Conservation (phyloP, 2,888 invertebrate genomes). For the Mythimna albipuncta region DNA sequence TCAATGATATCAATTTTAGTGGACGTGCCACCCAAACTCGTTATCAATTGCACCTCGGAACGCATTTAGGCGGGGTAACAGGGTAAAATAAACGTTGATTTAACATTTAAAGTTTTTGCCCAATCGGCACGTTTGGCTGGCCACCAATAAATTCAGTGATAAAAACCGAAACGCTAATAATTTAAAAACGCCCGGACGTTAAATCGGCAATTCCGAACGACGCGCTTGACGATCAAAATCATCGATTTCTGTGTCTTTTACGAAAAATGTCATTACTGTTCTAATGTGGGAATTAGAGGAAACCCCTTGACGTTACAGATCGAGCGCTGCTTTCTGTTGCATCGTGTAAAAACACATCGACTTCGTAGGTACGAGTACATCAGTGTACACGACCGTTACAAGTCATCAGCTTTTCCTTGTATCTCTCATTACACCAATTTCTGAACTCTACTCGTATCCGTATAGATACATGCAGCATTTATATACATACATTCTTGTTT, state of each 20-base stretch:
- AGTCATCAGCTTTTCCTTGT: constrained; percentile 16
- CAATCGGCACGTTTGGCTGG: constrained; percentile 75
- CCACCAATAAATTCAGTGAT: constrained; percentile 87
- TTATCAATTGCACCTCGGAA: constrained; percentile 82
- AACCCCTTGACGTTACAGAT: constrained; percentile 7
- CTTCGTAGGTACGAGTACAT: not conserved
- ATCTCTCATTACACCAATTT: constrained; percentile 18
- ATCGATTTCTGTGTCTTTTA: constrained; percentile 62
- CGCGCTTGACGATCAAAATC: constrained; percentile 61
- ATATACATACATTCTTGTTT: constrained; percentile 12
- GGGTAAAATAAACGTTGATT: constrained; percentile 83
- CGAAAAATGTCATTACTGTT: constrained; percentile 53
- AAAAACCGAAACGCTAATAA: constrained; percentile 84
- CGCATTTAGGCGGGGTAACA: constrained; percentile 82
- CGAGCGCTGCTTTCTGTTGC: constrained; percentile 19
- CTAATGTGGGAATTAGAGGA: constrained; percentile 33
- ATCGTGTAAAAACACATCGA: constrained; percentile 1
- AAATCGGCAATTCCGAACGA: constrained; percentile 71
- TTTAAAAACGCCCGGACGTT: constrained; percentile 73
- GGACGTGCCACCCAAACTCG: constrained; percentile 84
- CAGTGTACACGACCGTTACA: constrained; percentile 16
- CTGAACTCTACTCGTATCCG: constrained; percentile 12
- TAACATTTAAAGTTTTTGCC: constrained; percentile 81
- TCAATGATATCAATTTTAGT: constrained; percentile 78
- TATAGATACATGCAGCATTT: constrained; percentile 6